Conservation (phyloP, 2,797 vertebrate genomes). For the Moxostoma hubbsi region DNA sequence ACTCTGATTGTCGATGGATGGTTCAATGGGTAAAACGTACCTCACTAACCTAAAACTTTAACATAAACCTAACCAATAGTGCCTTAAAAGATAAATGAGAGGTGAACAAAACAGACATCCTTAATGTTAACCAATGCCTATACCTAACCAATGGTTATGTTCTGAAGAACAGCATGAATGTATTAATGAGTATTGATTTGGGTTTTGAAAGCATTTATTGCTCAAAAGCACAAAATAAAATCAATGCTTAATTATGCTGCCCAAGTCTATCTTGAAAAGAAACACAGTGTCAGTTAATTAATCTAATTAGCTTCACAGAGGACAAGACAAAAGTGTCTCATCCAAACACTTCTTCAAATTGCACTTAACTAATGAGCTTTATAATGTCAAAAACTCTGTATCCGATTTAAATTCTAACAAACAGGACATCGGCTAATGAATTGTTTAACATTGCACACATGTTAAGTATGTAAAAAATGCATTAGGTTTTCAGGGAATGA, state of each 20-base stretch:
- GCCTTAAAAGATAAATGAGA: too few relatives aligned
- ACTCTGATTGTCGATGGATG: too few relatives aligned
- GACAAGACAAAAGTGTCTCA: conserved; percentile 9
- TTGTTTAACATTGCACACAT: background rate
- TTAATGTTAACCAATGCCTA: too few relatives aligned
- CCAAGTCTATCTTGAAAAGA: conserved; percentile 17
- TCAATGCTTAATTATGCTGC: conserved; percentile 43
- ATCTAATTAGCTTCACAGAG: conserved; percentile 30
- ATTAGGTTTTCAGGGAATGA: background rate
- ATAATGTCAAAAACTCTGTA: background rate
- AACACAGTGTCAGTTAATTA: conserved; percentile 45
- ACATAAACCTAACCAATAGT: too few relatives aligned
- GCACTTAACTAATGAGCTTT: background rate
- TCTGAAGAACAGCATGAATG: conserved; percentile 24
- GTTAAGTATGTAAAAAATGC: background rate
- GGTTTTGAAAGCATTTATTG: conserved; percentile 32
- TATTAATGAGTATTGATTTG: conserved; percentile 22
- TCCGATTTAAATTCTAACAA: background rate
- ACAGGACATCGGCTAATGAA: conserved; percentile 1
- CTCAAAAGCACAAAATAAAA: conserved; percentile 28
- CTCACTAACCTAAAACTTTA: too few relatives aligned
- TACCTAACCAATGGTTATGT: too few relatives aligned
- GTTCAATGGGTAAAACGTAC: too few relatives aligned
- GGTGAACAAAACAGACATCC: too few relatives aligned
- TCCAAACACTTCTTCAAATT: conserved; percentile 3